Evolutionary conservation across 2,797 vertebrate species (phyloP).

Genomic region (Paratrypauchen microcephalus): DNA sequence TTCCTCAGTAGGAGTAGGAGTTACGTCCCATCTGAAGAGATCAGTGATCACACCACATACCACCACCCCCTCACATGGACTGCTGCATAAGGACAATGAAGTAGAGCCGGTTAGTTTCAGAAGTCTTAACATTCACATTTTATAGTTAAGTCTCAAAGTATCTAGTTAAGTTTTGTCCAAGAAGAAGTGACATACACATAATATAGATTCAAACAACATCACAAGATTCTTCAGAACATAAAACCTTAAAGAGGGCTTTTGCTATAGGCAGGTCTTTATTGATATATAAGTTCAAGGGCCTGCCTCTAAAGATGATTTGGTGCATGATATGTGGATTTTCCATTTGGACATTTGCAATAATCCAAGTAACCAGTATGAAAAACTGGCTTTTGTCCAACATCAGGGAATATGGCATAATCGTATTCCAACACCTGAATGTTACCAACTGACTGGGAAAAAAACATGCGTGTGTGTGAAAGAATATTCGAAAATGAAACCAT

Average conservation of each 20-base stretch:
- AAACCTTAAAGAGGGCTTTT: no score
- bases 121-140: neutral
- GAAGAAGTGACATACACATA: no score
- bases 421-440: neutral
- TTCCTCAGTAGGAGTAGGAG: conserved; percentile 1
- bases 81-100: neutral
- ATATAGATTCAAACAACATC: no score
- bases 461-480: neutral
- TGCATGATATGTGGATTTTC: neutral
- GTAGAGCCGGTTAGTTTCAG: conserved; percentile 51
- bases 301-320: neutral
- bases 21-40: neutral
- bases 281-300: neutral
- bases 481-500: neutral
- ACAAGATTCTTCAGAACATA: no score
- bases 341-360: neutral
- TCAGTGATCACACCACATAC: neutral
- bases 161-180: neutral
- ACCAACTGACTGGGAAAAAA: neutral
- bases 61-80: neutral
- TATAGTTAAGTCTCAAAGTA: neutral
- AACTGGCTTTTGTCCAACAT: no score
- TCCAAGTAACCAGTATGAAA: neutral
- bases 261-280: no score
- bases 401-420: neutral